These are phyloP conservation scores for Enhydra lutris DNA, from an alignment of 2,113 vertebrate species.

Conservation along the genomic window DNA sequence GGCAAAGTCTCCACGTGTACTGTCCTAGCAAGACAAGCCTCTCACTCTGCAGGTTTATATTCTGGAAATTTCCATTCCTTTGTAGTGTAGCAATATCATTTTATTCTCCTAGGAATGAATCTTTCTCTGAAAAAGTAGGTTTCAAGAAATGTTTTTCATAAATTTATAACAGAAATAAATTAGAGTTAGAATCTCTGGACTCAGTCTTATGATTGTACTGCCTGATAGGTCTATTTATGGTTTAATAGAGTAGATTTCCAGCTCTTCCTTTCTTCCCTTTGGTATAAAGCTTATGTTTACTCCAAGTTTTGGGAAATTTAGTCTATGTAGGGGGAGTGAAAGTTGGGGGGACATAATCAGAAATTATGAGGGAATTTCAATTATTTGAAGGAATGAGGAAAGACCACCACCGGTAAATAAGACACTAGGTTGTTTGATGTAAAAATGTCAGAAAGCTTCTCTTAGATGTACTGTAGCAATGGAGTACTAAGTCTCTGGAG, in stretches of 20 bases:
- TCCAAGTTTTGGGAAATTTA: background rate
- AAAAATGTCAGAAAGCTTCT: background rate
- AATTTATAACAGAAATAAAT: background rate
- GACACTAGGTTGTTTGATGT: background rate
- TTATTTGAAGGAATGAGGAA: background rate
- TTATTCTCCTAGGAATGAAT: background rate
- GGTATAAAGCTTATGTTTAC: background rate
- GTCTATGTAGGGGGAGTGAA: background rate
- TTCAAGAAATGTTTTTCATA: background rate
- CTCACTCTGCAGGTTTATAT: background rate
- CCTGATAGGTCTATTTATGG: background rate
- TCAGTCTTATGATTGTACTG: background rate
- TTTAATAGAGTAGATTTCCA: background rate
- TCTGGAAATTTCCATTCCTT: background rate
- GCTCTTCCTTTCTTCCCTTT: background rate
- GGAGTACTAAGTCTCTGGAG: background rate
- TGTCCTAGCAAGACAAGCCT: background rate
- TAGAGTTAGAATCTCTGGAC: background rate
- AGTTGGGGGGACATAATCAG: background rate
- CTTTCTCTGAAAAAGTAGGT: background rate
- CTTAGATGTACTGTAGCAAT: background rate
- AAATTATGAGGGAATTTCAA: background rate
- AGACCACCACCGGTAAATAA: background rate
- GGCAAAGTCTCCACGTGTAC: background rate
- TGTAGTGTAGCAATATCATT: background rate